Percentiles rank a stretch among this genome's conserved stretches.
These are phyloP conservation scores for Aptenodytes forsteri DNA, from an alignment of 2,113 vertebrate genomes.

Conservation along the genomic window DNA sequence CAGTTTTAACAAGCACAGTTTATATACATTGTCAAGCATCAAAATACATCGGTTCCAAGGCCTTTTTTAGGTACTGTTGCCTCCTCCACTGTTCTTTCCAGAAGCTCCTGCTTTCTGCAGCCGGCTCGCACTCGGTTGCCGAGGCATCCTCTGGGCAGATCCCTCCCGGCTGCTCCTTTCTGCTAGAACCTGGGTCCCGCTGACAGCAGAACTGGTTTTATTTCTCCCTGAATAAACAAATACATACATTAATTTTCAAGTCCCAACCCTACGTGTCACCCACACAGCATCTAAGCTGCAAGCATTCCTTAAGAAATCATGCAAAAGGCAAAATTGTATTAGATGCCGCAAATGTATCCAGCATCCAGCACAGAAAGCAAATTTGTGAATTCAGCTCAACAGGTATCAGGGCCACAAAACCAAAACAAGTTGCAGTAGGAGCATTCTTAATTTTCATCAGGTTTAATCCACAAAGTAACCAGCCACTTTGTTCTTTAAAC, in stretches of 20 bases:
- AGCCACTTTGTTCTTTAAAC: background rate
- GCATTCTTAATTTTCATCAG: background rate
- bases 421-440: background rate
- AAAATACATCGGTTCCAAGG: background rate
- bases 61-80: constrained; percentile 66
- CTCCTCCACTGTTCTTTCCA: constrained; percentile 81
- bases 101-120: constrained; percentile 79
- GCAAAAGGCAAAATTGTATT: background rate
- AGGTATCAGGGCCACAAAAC: background rate
- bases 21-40: background rate
- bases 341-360: background rate
- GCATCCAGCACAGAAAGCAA: background rate
- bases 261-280: background rate
- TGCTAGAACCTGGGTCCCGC: constrained; percentile 40
- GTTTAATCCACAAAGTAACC: background rate
- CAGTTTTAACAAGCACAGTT: background rate
- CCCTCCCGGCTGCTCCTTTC: constrained; percentile 79
- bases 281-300: background rate
- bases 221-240: constrained; percentile 76
- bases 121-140: constrained; percentile 83
- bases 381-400: background rate
- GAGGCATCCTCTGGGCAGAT: constrained; percentile 83
- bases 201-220: constrained; percentile 64
- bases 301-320: background rate
- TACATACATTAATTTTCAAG: background rate